phyloP scores from a whole-genome alignment of 1,140 invertebrate genomes.

The Triops cancriformis region DNA sequence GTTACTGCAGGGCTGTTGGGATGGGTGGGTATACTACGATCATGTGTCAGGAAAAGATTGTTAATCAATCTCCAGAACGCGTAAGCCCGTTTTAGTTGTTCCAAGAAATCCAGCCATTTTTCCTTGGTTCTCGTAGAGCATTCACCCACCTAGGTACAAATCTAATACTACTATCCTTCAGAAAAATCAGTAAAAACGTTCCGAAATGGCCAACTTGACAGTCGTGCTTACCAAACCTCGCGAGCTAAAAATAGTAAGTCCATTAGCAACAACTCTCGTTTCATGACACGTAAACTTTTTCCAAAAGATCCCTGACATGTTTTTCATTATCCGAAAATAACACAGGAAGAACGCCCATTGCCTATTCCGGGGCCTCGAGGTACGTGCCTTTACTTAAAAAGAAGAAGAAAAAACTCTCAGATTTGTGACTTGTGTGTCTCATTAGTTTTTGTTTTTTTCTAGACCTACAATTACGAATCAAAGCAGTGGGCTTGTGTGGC shows the following conservation, averaged over 20 bases:
- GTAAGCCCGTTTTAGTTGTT: too few species aligned
- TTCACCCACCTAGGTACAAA: too few species aligned
- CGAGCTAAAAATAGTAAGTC: slow-evolving; percentile 25
- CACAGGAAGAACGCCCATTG: not conserved
- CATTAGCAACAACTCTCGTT: not conserved
- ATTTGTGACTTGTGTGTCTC: not conserved
- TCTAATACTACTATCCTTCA: not conserved
- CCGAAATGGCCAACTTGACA: slow-evolving; percentile 17
- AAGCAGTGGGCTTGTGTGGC: slow-evolving; percentile 50
- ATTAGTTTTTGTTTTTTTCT: slow-evolving; percentile 22
- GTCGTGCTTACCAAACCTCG: slow-evolving; percentile 24
- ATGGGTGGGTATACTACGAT: too few species aligned
- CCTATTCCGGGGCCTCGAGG: not conserved
- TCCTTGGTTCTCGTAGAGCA: too few species aligned
- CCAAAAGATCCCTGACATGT: not conserved
- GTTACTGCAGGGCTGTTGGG: too few species aligned
- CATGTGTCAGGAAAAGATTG: too few species aligned
- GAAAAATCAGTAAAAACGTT: not conserved
- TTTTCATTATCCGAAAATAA: not conserved
- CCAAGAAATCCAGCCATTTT: too few species aligned
- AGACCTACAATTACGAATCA: slow-evolving; percentile 46
- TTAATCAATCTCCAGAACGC: too few species aligned
- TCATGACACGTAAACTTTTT: not conserved
- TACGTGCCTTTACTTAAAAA: not conserved
- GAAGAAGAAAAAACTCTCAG: not conserved